Base-by-base conservation (phyloP, 1,140 invertebrate species). In the Orchestia grillus region DNA sequence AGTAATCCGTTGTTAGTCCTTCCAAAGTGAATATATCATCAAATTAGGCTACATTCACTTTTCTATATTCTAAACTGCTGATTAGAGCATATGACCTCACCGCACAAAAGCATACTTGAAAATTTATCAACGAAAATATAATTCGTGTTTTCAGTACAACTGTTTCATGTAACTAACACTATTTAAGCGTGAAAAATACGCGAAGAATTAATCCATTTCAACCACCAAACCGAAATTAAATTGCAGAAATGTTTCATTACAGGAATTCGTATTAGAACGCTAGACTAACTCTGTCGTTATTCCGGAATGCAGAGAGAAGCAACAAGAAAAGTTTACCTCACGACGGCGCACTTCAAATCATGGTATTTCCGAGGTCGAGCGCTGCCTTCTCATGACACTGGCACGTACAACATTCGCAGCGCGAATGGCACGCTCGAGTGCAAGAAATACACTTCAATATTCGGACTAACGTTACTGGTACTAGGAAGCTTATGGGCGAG, bases 401-500 rank as follows among this genome's bases (percentile, higher is more conserved):
- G 62, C 1, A 77, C 28, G 62, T 77, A 36, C 15, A 77, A 28
- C 28, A 77, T 77, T 77, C 1, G 15, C 36, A 77, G 62, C 62
- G 11, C 62, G 47, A 6, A 19, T 6, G 47, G 47, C 47, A 6
- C 47, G 19, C 47, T 8, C 6, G 62, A 36, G 62, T 77, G 62
- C 62, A 77, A 36, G 62, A 77, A 77, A 77, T 77, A 77, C 62
- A 77, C 62, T 77, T 77, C 62, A 77, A 77, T 77, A 77, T 77
- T 77, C 62, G 62, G 62, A 77, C 62, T 77, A 77, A 77, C 62
- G 62, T 77, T 77, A 77, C 62, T 77, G 62, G 62, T 77, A 77
- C 62, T 77, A 77, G 62, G 62, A 77, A 77, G 62, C 62, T 77
- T 77, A 77, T 77, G 62, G 62, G 15, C 62, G 62, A 77, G 62